Percentiles rank a stretch among this genome's conserved stretches.
Evolutionary conservation across 2,113 vertebrate genomes (phyloP).

Genomic region (Ovibos moschatus): DNA sequence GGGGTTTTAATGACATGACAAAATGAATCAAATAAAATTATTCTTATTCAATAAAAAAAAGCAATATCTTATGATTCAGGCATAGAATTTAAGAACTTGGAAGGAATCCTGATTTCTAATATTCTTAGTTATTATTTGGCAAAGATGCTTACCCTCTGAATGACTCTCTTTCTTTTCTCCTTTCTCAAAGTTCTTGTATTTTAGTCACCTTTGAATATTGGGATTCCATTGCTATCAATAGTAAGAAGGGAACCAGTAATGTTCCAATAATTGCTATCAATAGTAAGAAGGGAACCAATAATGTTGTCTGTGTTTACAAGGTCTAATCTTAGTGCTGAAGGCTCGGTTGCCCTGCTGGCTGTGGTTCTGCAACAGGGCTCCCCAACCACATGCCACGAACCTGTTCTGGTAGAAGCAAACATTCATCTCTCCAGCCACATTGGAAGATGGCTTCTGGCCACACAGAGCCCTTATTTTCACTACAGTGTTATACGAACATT

Average conservation of each 20-base stretch:
- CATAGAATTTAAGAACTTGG: background rate
- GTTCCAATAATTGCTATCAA: background rate
- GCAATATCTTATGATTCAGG: background rate
- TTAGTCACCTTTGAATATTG: background rate
- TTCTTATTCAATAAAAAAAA: background rate
- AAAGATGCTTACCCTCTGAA: background rate
- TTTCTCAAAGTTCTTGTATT: background rate
- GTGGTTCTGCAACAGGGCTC: background rate
- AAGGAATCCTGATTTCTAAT: background rate
- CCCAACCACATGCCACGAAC: background rate
- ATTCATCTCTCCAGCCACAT: background rate
- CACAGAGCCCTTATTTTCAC: background rate
- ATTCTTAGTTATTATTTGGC: background rate
- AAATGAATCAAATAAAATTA: slow-evolving; percentile 31
- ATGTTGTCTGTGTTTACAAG: background rate
- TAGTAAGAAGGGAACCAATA: background rate
- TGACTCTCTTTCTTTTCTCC: background rate
- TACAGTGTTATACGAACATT: background rate
- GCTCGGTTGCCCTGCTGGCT: background rate
- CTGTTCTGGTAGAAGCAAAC: background rate
- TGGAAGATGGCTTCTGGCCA: background rate
- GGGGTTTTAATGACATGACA: background rate
- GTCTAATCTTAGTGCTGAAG: background rate
- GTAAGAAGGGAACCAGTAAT: background rate
- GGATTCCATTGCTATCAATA: background rate